A percentile compares a stretch with the other conserved stretches of the same genome.
Conservation (phyloP, 92 coral and sea anemone species). For the Hydrozoanthus gracilis region DNA sequence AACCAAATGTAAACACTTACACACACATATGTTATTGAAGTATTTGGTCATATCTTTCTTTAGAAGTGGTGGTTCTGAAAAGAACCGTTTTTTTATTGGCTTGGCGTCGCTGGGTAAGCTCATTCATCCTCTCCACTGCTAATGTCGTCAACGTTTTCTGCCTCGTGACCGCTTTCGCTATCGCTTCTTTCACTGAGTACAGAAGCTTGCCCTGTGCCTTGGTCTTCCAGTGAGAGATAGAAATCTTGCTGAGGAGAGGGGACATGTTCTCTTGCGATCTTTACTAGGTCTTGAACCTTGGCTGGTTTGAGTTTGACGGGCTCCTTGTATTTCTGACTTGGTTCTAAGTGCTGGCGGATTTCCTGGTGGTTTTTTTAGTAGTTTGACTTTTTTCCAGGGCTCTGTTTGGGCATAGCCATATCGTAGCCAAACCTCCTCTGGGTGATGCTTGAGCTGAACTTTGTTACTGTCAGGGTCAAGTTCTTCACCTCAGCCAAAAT, state of each 20-base stretch:
- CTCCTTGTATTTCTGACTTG: background rate
- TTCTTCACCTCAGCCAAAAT: conserved; percentile 56
- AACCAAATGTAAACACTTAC: no score
- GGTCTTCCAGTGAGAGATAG: no score
- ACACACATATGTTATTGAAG: no score
- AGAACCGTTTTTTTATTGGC: background rate
- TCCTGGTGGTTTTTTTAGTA: conserved; percentile 3
- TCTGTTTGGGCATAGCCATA: conserved; percentile 17
- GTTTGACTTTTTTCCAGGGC: conserved; percentile 47
- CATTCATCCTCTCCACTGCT: background rate
- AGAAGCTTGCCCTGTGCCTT: no score
- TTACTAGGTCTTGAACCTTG: conserved; percentile 2
- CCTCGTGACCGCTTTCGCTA: background rate
- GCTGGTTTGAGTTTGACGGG: background rate
- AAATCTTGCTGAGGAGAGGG: conserved; percentile 22
- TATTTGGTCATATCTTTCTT: background rate
- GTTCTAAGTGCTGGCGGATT: conserved; percentile 2
- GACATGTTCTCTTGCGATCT: conserved; percentile 19
- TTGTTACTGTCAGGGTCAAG: background rate
- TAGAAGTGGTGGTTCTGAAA: background rate
- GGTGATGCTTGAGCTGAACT: conserved; percentile 29
- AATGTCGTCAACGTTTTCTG: background rate
- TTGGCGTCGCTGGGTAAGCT: background rate
- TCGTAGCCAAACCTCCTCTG: conserved; percentile 44
- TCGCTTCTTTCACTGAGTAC: no score